Evolutionary conservation across 2,797 vertebrate genomes (phyloP).

Genomic region (Sandelia bainsii): DNA sequence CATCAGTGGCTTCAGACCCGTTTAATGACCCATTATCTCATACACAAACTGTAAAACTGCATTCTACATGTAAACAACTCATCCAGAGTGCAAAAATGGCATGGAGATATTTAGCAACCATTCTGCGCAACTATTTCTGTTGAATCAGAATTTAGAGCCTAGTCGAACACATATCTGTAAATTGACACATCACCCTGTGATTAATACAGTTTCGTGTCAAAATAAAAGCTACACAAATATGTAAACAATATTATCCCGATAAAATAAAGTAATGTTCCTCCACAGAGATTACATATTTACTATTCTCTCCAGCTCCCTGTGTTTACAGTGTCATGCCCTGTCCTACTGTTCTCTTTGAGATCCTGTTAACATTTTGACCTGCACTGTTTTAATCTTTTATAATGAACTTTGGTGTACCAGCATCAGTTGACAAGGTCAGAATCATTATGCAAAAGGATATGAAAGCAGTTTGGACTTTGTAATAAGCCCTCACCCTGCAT

Average conservation of each 20-base stretch:
- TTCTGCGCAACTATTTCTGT: neutral
- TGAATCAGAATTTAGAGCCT: neutral
- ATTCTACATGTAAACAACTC: constrained; percentile 21
- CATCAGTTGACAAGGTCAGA: constrained; percentile 68
- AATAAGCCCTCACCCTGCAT: constrained; percentile 46
- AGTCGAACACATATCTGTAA: neutral
- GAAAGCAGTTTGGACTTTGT: constrained; percentile 50
- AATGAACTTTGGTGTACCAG: constrained; percentile 55
- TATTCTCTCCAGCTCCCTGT: neutral
- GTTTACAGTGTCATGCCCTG: constrained; percentile 27
- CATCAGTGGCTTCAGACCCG: neutral
- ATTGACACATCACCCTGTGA: neutral
- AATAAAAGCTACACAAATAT: neutral
- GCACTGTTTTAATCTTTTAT: constrained; percentile 58
- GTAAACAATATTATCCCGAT: neutral
- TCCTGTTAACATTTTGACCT: constrained; percentile 63
- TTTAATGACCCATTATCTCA: constrained; percentile 1
- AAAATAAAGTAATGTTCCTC: neutral
- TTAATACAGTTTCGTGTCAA: neutral
- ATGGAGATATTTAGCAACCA: neutral
- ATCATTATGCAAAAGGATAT: constrained; percentile 64
- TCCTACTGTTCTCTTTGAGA: constrained; percentile 34
- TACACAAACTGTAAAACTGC: constrained; percentile 27
- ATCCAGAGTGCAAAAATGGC: neutral
- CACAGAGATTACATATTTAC: neutral